Percentiles rank a stretch among this genome's conserved stretches.
These are phyloP conservation scores for Malurus splendens DNA, from an alignment of 2,797 vertebrate species.

Conservation along the genomic window DNA sequence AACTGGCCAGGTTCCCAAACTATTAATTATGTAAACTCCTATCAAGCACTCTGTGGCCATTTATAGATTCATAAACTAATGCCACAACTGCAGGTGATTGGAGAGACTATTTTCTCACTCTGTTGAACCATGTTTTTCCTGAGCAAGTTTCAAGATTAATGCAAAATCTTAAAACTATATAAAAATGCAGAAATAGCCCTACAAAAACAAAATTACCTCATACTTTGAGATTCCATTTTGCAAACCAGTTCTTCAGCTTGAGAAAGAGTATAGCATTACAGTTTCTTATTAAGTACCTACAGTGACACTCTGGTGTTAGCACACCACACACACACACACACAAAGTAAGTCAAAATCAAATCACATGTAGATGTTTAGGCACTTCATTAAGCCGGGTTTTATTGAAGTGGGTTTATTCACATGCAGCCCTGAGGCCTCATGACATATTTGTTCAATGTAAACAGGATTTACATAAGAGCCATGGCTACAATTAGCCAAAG, in stretches of 20 bases:
- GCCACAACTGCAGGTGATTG: neutral
- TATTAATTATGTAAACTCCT: constrained; percentile 29
- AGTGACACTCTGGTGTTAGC: neutral
- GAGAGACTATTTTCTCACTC: neutral
- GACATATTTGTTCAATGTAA: neutral
- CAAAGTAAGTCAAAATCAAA: neutral
- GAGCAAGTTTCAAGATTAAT: neutral
- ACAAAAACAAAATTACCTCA: neutral
- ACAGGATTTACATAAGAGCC: accelerated
- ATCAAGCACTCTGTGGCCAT: neutral
- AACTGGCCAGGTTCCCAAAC: neutral
- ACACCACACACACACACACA: neutral
- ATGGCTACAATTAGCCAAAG: neutral
- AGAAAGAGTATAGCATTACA: neutral
- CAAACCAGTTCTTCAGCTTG: neutral
- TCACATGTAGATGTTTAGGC: neutral
- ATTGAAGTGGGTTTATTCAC: neutral
- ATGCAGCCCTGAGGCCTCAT: neutral
- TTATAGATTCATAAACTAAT: constrained; percentile 2
- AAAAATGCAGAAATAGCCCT: neutral
- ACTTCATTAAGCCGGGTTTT: neutral
- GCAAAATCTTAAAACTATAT: neutral
- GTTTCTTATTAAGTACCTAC: neutral
- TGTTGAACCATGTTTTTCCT: neutral
- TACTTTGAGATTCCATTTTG: neutral